Percentiles rank a stretch among this genome's conserved stretches.
Evolutionary conservation across 2,888 invertebrate genomes (phyloP).

Genomic region (Eudemis profundana): DNA sequence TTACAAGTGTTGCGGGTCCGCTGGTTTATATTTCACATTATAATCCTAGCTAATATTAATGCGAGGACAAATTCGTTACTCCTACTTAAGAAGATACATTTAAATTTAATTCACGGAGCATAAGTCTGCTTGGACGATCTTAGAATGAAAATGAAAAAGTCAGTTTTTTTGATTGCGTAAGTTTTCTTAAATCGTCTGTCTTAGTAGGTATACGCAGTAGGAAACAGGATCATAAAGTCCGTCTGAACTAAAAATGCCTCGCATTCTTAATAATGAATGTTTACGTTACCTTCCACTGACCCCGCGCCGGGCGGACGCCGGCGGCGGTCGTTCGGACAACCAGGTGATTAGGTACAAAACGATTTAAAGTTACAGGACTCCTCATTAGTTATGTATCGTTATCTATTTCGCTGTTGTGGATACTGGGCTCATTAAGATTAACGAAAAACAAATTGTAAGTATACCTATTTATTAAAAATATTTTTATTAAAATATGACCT

Average conservation of each 20-base stretch:
- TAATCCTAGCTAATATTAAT: conserved; percentile 18
- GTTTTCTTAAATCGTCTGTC: not conserved
- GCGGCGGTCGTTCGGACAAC: conserved; percentile 7
- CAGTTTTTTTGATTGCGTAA: not conserved
- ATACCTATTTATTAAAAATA: conserved; percentile 2
- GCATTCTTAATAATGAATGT: conserved; percentile 35
- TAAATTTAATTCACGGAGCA: too few relatives aligned
- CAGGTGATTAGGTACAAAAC: conserved; percentile 16
- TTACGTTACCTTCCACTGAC: conserved; percentile 39
- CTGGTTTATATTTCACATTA: conserved; percentile 29
- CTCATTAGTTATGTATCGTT: conserved; percentile 9
- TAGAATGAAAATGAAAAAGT: not conserved
- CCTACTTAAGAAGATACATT: conserved; percentile 10
- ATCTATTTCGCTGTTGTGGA: not conserved
- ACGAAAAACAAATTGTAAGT: conserved; percentile 9
- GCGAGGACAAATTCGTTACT: conserved; percentile 16
- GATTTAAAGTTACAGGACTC: conserved; percentile 4
- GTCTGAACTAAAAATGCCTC: conserved; percentile 20
- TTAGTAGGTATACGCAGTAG: not conserved
- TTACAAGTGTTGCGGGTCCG: conserved; percentile 46
- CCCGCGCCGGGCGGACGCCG: conserved; percentile 11
- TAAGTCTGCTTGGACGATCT: too few relatives aligned
- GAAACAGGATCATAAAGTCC: conserved; percentile 15
- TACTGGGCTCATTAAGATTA: conserved; percentile 20
- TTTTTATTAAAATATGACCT: too few relatives aligned